Base-by-base conservation (phyloP, 2,888 invertebrate genomes). In the Athrips mouffetella region DNA sequence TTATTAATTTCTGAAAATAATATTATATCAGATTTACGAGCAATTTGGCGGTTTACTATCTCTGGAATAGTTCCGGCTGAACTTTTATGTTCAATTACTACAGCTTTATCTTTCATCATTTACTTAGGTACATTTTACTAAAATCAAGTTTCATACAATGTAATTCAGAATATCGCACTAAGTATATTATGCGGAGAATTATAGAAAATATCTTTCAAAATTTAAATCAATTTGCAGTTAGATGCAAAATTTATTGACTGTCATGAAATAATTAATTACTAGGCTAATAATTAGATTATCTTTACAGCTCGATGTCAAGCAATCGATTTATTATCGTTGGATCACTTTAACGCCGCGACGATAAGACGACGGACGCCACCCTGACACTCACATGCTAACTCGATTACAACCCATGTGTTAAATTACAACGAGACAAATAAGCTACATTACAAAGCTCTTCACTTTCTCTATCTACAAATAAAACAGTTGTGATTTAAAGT, bases 291-390 rank as follows among this genome's bases (percentile, higher is more conserved):
- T 58, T 60, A 53, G 37, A 64, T 60, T 60, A 62, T 52, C 52
- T 51, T 40, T 39, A 52, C 44, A 51, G 49, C 55, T 51, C 37
- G 52, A 49, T 63, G 65, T 65, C 60, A 60, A 54, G 25, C 53
- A 50, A 55, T 52, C 63, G 67, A 69, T 73, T 68, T 69, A 69
- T 69, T 64, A 67, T 67, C 62, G 50, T 42, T 49, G 51, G 59
- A 64, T 66, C 60, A 64, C 63, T 67, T 71, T 68, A 63, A 51
- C 61, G 49, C 52, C 37, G 21, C 52, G 48, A 49, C 53, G 48
- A 55, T 57, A 57, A 56, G 18, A 21, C 37, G 27, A 8, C n/a
- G 27, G 4, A 44, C 52, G 51, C 25, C 13, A 50, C 57, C 55
- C 56, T 63, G 59, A 60, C 63, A 57, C 57, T 62, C 58, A 62